Base-by-base conservation (phyloP, 1,140 invertebrate genomes). In the Choristoneura fumiferana region DNA sequence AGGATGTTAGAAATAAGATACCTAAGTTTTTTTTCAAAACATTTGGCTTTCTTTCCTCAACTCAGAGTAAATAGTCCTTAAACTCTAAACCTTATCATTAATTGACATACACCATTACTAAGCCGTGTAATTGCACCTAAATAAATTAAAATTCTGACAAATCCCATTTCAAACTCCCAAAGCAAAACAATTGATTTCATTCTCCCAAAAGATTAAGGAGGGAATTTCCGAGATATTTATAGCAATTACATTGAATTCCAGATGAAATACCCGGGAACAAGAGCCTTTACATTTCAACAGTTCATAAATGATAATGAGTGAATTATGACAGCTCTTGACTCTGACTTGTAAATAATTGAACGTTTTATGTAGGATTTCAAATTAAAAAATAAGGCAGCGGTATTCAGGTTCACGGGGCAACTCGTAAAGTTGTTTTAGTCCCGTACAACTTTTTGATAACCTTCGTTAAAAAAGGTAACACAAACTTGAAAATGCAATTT, bases 251-350 rank as follows among this genome's bases (percentile, higher is more conserved):
- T 13, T 12, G 18, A 22, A 33, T 13, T 9, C 10, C 10, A 29
- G 17, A 13, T 22, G 18, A 33, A 49, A 49, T 49, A 49, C 18
- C 22, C 3, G 9, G 43, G 6, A 49, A 29, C 43, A 49, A 49
- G 40, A 45, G 43, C 43, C 29, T 49, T 13, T 8, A 0, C 1
- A 5, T 49, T 49, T 49, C 43, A 49, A 49, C 43, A 33, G 43
- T 49, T 49, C 43, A 29, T 49, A 49, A 49, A 49, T 33, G 43
- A 29, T 49, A 49, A 49, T 49, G 12, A 14, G 17, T 49, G 43
- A 49, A 49, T 45, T 49, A 49, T 49, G 22, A 49, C 18, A 49
- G 43, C n/a, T 49, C 18, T 49, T 49, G 43, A 49, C 43, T 12
- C 22, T 6, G 43, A 1, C 18, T 49, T 29, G 43, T 49, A 49